Percentiles rank a stretch among this genome's conserved stretches.
Evolutionary conservation across 2,113 vertebrate genomes (phyloP).

Genomic region (Pseudorasbora parva): DNA sequence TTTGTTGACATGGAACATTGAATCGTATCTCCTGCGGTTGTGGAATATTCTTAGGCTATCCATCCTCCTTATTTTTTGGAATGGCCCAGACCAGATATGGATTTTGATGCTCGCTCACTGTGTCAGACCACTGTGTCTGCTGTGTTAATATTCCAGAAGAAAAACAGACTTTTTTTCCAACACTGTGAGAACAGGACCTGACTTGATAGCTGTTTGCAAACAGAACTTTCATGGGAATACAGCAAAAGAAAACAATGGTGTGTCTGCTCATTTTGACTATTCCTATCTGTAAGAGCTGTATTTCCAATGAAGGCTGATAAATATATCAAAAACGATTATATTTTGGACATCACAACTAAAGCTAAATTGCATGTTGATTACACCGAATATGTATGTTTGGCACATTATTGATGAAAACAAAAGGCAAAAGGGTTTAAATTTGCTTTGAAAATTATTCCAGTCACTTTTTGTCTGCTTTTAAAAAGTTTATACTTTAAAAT

Average conservation of each 20-base stretch:
- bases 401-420: too few species aligned
- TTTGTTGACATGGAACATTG: slow-evolving; percentile 48
- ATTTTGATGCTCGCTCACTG: neutral
- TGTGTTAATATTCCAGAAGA: neutral
- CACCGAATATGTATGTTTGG: neutral
- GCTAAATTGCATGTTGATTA: neutral
- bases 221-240: neutral
- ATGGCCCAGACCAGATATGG: neutral
- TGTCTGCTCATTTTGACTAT: neutral
- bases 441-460: too few species aligned
- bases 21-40: slow-evolving; percentile 21
- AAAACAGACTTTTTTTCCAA: neutral
- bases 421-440: neutral
- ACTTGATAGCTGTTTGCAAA: neutral
- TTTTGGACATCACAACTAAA: neutral
- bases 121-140: neutral
- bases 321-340: neutral
- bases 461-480: too few species aligned
- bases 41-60: slow-evolving; percentile 11
- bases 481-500: too few species aligned
- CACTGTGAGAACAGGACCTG: neutral
- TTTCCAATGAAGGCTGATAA: neutral
- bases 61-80: neutral
- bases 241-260: neutral
- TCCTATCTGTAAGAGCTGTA: neutral